Evolutionary conservation across 2,888 invertebrate species (phyloP), one percentile per base, ranked within the genome.

Genomic region (Tolmerus cingulatus): DNA sequence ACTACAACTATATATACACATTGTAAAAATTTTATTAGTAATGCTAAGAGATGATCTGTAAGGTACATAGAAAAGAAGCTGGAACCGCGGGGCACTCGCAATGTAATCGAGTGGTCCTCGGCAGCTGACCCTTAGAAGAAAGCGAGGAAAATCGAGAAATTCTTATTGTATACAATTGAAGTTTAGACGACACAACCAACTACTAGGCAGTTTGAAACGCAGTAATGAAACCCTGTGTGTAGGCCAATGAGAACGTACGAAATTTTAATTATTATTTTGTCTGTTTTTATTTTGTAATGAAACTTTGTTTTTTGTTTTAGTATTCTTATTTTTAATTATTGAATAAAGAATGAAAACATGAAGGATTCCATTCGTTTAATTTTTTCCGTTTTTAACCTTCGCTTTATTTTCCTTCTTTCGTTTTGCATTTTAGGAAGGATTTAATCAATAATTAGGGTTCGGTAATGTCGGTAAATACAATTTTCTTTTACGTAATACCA

Each of bases 301-400:
- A 78, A 84, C 74, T 87, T 88, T 87, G 55, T 87, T 89, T 89
- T 88, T 87, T 88, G 88, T 86, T 86, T 89, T 89, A 89, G 89
- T 89, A 89, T 89, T 89, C 88, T 89, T 89, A 88, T 87, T 88
- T 89, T 89, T 89, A 89, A 88, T 89, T 89, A 86, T 89, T 89
- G 81, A 89, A 89, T 89, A 89, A 89, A 89, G 89, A 89, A 89
- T 89, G 89, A 89, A 88, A 87, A 88, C 84, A 87, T 88, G 78
- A 88, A 89, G 81, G 82, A 87, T 87, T 57, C 85, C 30, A 43
- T 86, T 86, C 88, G 77, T 88, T 87, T 89, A 76, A 77, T 76
- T 89, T 88, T 88, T 87, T 87, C 57, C 8, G 46, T 87, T 86
- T 27, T 23, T 23, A 78, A 76, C 57, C 12, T 2, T 74, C 82